These are phyloP conservation scores for Amblyopsis hoosieri DNA, from an alignment of 2,797 vertebrate genomes.

Conservation along the genomic window DNA sequence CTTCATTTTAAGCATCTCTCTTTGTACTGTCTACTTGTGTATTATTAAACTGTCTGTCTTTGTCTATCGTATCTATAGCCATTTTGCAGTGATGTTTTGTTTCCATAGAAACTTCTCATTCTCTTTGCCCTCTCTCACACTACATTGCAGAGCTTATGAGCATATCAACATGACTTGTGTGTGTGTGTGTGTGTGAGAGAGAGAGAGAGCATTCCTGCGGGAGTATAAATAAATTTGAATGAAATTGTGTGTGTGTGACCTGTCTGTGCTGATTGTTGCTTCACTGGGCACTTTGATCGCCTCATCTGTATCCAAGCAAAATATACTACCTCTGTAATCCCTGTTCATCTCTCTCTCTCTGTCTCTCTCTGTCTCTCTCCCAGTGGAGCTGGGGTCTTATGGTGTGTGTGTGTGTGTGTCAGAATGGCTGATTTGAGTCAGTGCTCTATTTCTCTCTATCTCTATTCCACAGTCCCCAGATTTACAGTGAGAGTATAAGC, in stretches of 20 bases:
- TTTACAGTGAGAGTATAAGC: too few relatives aligned
- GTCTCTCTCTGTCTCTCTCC: neutral
- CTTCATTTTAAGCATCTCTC: neutral
- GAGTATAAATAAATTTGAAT: neutral
- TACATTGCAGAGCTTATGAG: conserved; percentile 7
- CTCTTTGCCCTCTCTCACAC: conserved; percentile 36
- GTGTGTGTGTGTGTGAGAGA: conserved; percentile 7
- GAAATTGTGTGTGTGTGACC: too few relatives aligned
- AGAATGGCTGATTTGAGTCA: too few relatives aligned
- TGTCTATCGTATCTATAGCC: conserved; percentile 17
- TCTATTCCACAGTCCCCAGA: too few relatives aligned
- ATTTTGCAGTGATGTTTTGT: too few relatives aligned
- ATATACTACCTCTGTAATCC: too few relatives aligned
- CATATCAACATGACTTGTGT: conserved; percentile 1
- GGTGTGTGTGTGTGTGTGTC: neutral
- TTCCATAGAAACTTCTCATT: neutral
- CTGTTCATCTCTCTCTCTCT: neutral
- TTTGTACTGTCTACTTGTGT: neutral
- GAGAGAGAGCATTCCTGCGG: neutral
- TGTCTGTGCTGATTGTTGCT: too few relatives aligned
- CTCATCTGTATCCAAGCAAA: too few relatives aligned
- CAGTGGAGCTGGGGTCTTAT: neutral
- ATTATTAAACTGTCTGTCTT: neutral
- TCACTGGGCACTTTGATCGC: too few relatives aligned
- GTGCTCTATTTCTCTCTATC: neutral